Evolutionary conservation across 1,140 invertebrate genomes (phyloP), one percentile per base, ranked within the genome.

Genomic region (Mylabris phalerata): DNA sequence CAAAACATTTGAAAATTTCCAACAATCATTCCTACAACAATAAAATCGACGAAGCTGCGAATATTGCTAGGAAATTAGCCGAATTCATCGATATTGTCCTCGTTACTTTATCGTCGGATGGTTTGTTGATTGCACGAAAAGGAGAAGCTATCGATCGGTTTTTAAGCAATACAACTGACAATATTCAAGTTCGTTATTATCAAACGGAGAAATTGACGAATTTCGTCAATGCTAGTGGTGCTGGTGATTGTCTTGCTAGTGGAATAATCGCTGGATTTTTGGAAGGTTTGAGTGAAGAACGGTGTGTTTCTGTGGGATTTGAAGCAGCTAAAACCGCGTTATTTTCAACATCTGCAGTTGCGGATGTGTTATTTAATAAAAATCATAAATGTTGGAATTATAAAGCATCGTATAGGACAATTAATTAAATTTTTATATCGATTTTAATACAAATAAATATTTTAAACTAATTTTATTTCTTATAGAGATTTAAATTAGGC

Each of bases 161-260:
- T 57, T 46, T 61, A 56, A 7, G 47, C 41, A 46, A 25, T 9
- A 32, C 51, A 42, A 48, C 48, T 45, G 57, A 43, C 11, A 48
- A 49, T 52, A 49, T 61, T 50, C 59, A 46, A 66, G 56, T 70
- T 59, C 64, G 75, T 39, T 74, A 78, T 56, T 84, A 82, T 71
- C 68, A 74, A 26, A 71, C 73, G 3, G 59, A 76, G 38, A 54
- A 63, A 49, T 60, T 80, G 13, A 44, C 69, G 11, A 69, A 75
- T 52, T 68, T 84, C 13, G 73, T 78, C 32, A 85, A 81, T 73
- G 82, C 83, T 2, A 84, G 82, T 13, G 84, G 84, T 5, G 83
- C 84, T 10, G 84, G 84, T 13, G 84, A 85, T 62, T 83, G 82
- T 71, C 82, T 84, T 63, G 76, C 81, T 11, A 79, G 79, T 60